These are phyloP conservation scores for Pangasianodon gigas DNA, from an alignment of 2,113 vertebrate species.

Conservation along the genomic window DNA sequence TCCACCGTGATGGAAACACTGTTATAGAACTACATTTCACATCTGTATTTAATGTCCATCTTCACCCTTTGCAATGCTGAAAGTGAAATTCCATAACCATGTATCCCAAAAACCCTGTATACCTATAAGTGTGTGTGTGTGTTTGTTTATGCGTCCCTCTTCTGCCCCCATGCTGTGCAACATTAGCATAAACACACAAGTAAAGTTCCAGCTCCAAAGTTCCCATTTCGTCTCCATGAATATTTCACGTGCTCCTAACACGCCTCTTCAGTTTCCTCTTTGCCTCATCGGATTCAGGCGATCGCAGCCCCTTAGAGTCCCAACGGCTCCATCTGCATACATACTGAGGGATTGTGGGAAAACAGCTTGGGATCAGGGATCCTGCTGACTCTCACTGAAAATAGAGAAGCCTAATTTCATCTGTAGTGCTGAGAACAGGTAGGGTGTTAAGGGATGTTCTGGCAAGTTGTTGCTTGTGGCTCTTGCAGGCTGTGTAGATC, in stretches of 20 bases:
- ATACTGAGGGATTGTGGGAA: slow-evolving; percentile 26
- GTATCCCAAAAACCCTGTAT: slow-evolving; percentile 4
- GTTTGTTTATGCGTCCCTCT: not conserved
- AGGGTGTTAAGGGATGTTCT: slow-evolving; percentile 4
- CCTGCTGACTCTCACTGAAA: slow-evolving; percentile 24
- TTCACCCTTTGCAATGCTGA: not conserved
- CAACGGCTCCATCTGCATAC: slow-evolving; percentile 32
- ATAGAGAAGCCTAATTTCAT: slow-evolving; percentile 11
- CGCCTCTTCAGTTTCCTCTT: slow-evolving; percentile 34
- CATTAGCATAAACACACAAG: slow-evolving; percentile 49
- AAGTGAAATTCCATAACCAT: slow-evolving; percentile 14
- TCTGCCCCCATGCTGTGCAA: not conserved
- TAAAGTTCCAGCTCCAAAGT: slow-evolving; percentile 42
- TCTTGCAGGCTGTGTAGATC: not conserved
- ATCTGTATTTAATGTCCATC: not conserved
- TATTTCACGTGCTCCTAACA: slow-evolving; percentile 46
- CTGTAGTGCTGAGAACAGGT: slow-evolving; percentile 8
- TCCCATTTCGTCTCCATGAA: slow-evolving; percentile 47
- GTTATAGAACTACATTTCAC: not conserved
- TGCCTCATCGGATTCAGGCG: slow-evolving; percentile 1
- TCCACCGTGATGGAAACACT: not conserved
- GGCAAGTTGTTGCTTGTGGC: slow-evolving; percentile 2
- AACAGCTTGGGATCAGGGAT: slow-evolving; percentile 32
- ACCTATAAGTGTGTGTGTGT: not conserved
- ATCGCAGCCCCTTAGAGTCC: slow-evolving; percentile 18